A percentile compares a stretch with the other conserved stretches of the same genome.
phyloP scores from a whole-genome alignment of 2,888 invertebrate genomes.

The Griposia aprilina region DNA sequence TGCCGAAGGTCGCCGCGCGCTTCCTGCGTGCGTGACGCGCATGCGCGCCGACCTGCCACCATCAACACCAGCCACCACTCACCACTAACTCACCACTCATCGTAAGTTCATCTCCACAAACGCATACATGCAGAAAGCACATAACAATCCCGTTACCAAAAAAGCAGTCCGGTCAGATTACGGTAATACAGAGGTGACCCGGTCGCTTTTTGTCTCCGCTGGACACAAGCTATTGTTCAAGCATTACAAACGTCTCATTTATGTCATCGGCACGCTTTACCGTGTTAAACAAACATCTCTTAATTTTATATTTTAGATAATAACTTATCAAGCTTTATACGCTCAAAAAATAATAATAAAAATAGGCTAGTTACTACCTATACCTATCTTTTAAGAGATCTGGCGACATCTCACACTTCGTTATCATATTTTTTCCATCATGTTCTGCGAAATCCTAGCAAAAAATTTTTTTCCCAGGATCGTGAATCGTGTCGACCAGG shows the following conservation, averaged over 20 bases:
- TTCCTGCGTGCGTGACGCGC: slow-evolving; percentile 90
- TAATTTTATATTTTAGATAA: slow-evolving; percentile 54
- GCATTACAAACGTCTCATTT: slow-evolving; percentile 58
- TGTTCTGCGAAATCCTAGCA: slow-evolving; percentile 75
- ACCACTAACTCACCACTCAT: slow-evolving; percentile 30
- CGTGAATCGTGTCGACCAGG: slow-evolving; percentile 81
- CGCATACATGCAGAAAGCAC: slow-evolving; percentile 57
- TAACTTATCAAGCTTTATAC: slow-evolving; percentile 49
- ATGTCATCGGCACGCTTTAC: slow-evolving; percentile 62
- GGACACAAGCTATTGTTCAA: slow-evolving; percentile 72
- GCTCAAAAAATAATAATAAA: slow-evolving; percentile 39
- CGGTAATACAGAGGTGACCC: slow-evolving; percentile 79
- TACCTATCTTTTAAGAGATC: slow-evolving; percentile 55
- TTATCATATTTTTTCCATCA: slow-evolving; percentile 65
- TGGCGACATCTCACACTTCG: slow-evolving; percentile 66
- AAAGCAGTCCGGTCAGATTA: slow-evolving; percentile 70
- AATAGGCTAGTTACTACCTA: slow-evolving; percentile 49
- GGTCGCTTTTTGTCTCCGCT: slow-evolving; percentile 79
- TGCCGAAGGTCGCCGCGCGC: slow-evolving; percentile 85
- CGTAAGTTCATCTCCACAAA: slow-evolving; percentile 29
- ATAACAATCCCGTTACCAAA: slow-evolving; percentile 72
- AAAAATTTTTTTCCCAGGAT: slow-evolving; percentile 76
- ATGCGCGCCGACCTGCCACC: slow-evolving; percentile 72
- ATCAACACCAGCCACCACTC: slow-evolving; percentile 39
- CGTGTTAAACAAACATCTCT: slow-evolving; percentile 37